Evolutionary conservation across 2,888 invertebrate species (phyloP).

Genomic region (Strigamia transsilvanica): DNA sequence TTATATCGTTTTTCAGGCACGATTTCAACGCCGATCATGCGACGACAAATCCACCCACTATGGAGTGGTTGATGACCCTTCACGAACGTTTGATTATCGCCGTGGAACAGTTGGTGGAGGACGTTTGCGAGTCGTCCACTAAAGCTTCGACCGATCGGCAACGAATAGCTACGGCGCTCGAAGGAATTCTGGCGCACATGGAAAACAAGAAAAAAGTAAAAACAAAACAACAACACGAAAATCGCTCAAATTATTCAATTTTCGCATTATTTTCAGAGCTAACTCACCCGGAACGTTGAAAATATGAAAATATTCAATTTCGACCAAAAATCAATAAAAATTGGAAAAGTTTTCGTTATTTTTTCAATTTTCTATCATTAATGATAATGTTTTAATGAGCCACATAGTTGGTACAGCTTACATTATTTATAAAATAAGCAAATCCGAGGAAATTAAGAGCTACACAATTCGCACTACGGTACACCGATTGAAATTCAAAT

Average conservation of each 20-base stretch:
- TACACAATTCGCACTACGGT: neutral
- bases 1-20: neutral
- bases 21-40: neutral
- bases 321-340: neutral
- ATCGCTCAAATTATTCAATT: neutral
- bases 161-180: neutral
- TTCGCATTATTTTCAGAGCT: neutral
- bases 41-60: neutral
- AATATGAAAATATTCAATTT: neutral
- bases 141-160: neutral
- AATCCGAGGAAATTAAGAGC: neutral
- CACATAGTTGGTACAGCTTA: neutral
- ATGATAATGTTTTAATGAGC: neutral
- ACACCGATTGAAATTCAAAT: neutral
- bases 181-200: neutral
- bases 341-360: neutral
- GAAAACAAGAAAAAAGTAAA: neutral
- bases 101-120: neutral
- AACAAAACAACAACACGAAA: neutral
- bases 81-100: neutral
- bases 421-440: neutral
- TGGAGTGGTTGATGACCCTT: neutral
- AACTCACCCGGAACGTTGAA: neutral
- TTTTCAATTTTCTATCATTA: neutral
- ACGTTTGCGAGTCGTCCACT: neutral